Conservation (phyloP, 2,797 vertebrate genomes). For the Crenuchus spilurus region DNA sequence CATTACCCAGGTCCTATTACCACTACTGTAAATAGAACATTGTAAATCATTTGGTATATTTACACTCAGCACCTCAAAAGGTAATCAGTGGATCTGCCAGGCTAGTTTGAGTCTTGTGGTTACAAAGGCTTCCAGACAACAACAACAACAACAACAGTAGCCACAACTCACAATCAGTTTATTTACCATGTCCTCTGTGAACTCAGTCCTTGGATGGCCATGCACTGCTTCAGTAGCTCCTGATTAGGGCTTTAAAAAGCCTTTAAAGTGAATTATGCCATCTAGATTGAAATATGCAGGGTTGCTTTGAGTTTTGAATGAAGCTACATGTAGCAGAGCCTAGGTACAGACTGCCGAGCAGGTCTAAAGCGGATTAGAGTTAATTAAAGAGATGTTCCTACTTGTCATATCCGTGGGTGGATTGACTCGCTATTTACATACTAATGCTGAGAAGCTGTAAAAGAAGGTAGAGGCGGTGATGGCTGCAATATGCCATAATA, state of each 20-base stretch:
- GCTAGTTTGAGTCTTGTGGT: not conserved
- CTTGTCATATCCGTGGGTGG: constrained; percentile 71
- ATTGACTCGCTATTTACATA: constrained; percentile 82
- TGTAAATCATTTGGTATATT: too few species aligned
- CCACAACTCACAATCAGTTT: not conserved
- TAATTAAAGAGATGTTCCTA: constrained; percentile 82
- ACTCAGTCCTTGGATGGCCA: not conserved
- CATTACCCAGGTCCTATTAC: too few species aligned
- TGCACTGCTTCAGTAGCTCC: not conserved
- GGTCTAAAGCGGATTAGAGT: constrained; percentile 81
- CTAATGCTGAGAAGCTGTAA: constrained; percentile 72
- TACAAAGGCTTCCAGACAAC: not conserved
- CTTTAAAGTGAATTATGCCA: constrained; percentile 39
- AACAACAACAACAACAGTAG: too few species aligned
- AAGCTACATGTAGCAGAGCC: constrained; percentile 57
- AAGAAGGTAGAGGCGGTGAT: constrained; percentile 65
- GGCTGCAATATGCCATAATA: constrained; percentile 62
- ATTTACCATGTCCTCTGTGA: not conserved
- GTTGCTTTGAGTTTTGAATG: constrained; percentile 46
- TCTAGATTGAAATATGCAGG: constrained; percentile 34
- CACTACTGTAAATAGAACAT: too few species aligned
- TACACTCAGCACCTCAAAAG: too few species aligned
- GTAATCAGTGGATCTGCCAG: not conserved
- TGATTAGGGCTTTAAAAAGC: constrained; percentile 28
- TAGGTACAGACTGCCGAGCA: constrained; percentile 71